phyloP scores from a whole-genome alignment of 2,888 invertebrate species.

The Charanyca ferruginea region DNA sequence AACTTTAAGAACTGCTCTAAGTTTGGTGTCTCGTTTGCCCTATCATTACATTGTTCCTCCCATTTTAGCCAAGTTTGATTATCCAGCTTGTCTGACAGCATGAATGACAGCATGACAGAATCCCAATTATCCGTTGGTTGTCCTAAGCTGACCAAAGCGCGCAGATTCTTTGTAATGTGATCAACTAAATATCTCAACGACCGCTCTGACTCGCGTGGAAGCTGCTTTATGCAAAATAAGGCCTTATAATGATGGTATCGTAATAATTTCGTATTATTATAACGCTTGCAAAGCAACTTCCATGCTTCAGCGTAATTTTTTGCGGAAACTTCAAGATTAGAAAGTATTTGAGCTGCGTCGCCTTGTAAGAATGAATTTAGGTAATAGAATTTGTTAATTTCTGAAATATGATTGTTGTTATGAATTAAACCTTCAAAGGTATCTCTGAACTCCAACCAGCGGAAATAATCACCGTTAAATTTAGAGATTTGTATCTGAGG shows the following conservation, averaged over 20 bases:
- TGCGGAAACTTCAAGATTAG: too few species aligned
- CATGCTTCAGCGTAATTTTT: too few species aligned
- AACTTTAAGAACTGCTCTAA: conserved; percentile 60
- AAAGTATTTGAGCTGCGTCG: too few species aligned
- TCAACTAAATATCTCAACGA: conserved; percentile 56
- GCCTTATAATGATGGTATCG: too few species aligned
- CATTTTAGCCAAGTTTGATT: conserved; percentile 54
- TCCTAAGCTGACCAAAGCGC: conserved; percentile 56
- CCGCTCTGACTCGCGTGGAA: conserved; percentile 44
- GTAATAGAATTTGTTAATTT: too few species aligned
- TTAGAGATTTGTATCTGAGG: conserved; percentile 45
- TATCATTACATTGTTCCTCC: conserved; percentile 57
- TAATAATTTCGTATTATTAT: too few species aligned
- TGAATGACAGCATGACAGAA: conserved; percentile 52
- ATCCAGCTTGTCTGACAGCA: conserved; percentile 55
- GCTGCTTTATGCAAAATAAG: too few species aligned
- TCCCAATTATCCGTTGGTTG: conserved; percentile 62
- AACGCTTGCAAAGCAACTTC: too few species aligned
- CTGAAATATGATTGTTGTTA: too few species aligned
- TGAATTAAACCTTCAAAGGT: too few species aligned
- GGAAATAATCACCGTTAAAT: conserved; percentile 48
- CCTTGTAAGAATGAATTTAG: too few species aligned
- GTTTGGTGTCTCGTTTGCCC: conserved; percentile 39
- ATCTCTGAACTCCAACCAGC: too few species aligned
- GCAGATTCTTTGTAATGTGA: conserved; percentile 60